phyloP scores from a whole-genome alignment of 2,888 invertebrate genomes.

The Sclerodermus sp. region DNA sequence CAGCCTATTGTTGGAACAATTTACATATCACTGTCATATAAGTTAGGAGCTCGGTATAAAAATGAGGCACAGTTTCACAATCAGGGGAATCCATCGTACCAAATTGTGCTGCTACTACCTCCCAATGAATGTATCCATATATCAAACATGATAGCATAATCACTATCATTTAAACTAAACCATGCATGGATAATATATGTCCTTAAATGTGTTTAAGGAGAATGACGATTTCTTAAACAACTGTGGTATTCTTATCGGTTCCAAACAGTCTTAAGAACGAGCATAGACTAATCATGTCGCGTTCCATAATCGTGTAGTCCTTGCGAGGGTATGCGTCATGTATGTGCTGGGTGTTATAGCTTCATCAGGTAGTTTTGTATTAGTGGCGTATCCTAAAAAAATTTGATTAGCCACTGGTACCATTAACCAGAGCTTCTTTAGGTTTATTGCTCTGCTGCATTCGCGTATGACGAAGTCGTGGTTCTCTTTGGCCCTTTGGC shows the following conservation, averaged over 20 bases:
- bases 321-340: slow-evolving; percentile 54
- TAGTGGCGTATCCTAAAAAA: slow-evolving; percentile 22
- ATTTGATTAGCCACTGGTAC: slow-evolving; percentile 60
- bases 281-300: slow-evolving; percentile 55
- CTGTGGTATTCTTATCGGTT: slow-evolving; percentile 52
- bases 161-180: slow-evolving; percentile 52
- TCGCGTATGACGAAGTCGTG: slow-evolving; percentile 49
- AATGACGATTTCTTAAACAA: slow-evolving; percentile 46
- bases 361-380: slow-evolving; percentile 42
- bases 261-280: slow-evolving; percentile 57
- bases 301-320: slow-evolving; percentile 51
- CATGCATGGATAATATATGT: slow-evolving; percentile 55
- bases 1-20: slow-evolving; percentile 34
- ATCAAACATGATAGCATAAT: slow-evolving; percentile 45
- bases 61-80: slow-evolving; percentile 56
- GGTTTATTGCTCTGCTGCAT: slow-evolving; percentile 60
- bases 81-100: slow-evolving; percentile 45
- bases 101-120: slow-evolving; percentile 48
- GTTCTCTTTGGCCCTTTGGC: slow-evolving; percentile 53
- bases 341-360: slow-evolving; percentile 49
- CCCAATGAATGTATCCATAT: slow-evolving; percentile 55
- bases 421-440: slow-evolving; percentile 70
- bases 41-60: slow-evolving; percentile 51
- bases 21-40: slow-evolving; percentile 34
- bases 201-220: slow-evolving; percentile 49